phyloP scores from a whole-genome alignment of 2,113 vertebrate species.

The Sphyrna mokarran region DNA sequence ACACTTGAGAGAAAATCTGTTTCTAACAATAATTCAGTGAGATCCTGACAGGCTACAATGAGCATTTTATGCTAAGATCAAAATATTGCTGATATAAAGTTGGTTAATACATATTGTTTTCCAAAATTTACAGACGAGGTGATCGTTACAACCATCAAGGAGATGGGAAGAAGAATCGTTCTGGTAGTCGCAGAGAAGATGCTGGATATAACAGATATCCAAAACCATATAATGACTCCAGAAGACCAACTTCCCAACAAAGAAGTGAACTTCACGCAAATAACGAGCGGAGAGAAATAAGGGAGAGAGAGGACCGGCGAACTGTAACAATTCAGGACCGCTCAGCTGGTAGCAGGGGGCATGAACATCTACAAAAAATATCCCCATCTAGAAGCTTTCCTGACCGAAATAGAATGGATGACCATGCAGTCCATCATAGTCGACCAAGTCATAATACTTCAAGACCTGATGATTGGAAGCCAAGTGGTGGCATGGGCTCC shows the following conservation, averaged over 20 bases:
- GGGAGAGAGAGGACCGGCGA: slow-evolving; percentile 78
- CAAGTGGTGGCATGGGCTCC: slow-evolving; percentile 61
- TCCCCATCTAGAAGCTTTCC: slow-evolving; percentile 19
- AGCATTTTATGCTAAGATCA: neutral
- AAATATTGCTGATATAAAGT: neutral
- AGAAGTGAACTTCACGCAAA: slow-evolving; percentile 71
- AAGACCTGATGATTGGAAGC: slow-evolving; percentile 72
- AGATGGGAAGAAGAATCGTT: slow-evolving; percentile 80
- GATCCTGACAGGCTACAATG: neutral
- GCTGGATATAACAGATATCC: slow-evolving; percentile 78
- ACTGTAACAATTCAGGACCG: slow-evolving; percentile 74
- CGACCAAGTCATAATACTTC: slow-evolving; percentile 64
- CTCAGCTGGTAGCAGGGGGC: slow-evolving; percentile 48
- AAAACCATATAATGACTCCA: slow-evolving; percentile 76
- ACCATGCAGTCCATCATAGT: slow-evolving; percentile 64
- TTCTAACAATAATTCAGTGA: neutral
- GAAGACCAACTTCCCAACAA: slow-evolving; percentile 66
- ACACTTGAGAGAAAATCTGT: neutral
- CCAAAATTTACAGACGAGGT: slow-evolving; percentile 6
- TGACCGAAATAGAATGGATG: slow-evolving; percentile 49
- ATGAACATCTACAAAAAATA: slow-evolving; percentile 21
- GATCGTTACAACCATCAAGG: slow-evolving; percentile 54
- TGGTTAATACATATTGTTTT: neutral
- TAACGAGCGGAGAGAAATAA: slow-evolving; percentile 72
- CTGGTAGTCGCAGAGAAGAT: slow-evolving; percentile 69